Conservation (phyloP, 2,113 vertebrate genomes). For the Thryonomys swinderianus region DNA sequence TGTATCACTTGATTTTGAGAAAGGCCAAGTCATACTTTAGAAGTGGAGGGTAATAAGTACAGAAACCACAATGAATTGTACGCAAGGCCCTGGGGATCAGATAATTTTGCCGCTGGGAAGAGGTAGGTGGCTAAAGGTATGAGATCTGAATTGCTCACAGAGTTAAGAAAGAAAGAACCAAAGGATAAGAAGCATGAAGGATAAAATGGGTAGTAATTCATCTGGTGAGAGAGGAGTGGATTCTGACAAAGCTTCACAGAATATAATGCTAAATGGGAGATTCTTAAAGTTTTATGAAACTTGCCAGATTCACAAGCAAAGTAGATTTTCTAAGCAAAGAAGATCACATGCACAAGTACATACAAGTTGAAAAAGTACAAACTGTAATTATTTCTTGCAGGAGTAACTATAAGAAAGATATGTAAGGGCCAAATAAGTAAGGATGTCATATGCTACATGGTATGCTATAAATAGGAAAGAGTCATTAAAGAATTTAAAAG, state of each 20-base stretch:
- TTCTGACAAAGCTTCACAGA: neutral
- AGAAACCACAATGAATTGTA: neutral
- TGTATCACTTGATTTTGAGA: neutral
- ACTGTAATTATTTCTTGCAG: neutral
- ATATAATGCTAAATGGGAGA: neutral
- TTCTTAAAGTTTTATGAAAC: neutral
- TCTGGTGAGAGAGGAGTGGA: neutral
- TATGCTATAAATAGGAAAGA: neutral
- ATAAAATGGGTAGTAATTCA: neutral
- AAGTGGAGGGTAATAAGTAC: neutral
- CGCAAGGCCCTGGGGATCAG: neutral
- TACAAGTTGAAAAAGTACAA: neutral
- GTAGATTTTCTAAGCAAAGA: neutral
- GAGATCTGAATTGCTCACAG: neutral
- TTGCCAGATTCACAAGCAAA: neutral
- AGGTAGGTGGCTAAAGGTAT: neutral
- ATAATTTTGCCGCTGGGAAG: neutral
- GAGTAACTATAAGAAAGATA: neutral
- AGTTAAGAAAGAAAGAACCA: neutral
- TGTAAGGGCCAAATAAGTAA: neutral
- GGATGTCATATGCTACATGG: neutral
- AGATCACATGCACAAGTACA: neutral
- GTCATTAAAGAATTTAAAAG: neutral
- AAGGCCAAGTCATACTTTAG: neutral
- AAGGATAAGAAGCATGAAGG: neutral